Evolutionary conservation across 2,113 vertebrate species (phyloP).

Genomic region (Perca fluviatilis): DNA sequence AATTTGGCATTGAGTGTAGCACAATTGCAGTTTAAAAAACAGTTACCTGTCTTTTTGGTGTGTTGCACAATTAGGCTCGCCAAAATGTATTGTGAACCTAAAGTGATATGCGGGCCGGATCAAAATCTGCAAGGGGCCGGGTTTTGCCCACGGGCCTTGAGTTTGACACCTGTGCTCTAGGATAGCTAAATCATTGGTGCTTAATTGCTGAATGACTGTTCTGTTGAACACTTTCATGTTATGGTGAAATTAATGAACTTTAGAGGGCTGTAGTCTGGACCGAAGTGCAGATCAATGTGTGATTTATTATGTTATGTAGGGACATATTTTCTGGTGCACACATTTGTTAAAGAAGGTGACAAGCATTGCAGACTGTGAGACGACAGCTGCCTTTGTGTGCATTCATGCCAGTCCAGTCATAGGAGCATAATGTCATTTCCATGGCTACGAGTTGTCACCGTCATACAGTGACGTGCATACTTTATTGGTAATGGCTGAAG

Average conservation of each 20-base stretch:
- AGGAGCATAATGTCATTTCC: conserved; percentile 35
- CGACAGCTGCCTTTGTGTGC: background rate
- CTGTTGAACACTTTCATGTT: background rate
- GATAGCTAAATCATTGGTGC: background rate
- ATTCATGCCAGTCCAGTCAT: conserved; percentile 7
- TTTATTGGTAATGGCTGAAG: background rate
- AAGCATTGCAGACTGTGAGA: background rate
- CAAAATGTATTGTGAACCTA: no score
- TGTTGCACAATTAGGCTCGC: no score
- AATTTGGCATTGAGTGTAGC: no score
- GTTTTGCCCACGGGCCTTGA: no score
- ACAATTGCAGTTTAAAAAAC: no score
- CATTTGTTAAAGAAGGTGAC: background rate
- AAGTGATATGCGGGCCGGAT: no score
- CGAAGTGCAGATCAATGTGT: background rate
- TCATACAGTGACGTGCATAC: conserved; percentile 1
- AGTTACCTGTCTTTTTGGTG: no score
- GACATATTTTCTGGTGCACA: background rate
- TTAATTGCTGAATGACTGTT: background rate
- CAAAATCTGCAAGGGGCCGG: no score
- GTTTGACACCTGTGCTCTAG: background rate
- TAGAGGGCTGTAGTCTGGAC: background rate
- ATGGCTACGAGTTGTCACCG: conserved; percentile 16
- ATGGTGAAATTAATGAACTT: background rate
- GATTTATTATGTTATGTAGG: background rate